Conservation (phyloP, 1,140 invertebrate species). For the Temnothorax nylanderi region DNA sequence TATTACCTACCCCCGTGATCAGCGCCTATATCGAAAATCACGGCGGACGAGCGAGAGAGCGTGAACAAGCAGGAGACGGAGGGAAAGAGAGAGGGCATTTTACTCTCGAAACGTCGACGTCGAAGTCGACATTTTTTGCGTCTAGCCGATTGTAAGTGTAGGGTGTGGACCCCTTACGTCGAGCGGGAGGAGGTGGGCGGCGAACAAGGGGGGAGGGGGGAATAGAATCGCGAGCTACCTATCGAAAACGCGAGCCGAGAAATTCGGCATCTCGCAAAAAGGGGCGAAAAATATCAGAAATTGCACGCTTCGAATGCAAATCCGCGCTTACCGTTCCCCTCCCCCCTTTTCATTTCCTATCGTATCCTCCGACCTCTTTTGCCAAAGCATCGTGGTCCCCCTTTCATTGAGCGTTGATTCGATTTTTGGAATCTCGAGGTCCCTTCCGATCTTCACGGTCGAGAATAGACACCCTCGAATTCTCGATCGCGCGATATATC, state of each 20-base stretch:
- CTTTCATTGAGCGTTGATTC: conserved; percentile 43
- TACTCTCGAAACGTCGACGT: conserved; percentile 65
- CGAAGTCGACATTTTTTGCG: conserved; percentile 81
- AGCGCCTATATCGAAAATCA: conserved; percentile 79
- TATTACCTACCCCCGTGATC: conserved; percentile 80
- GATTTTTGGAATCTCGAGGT: conserved; percentile 21
- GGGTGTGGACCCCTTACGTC: conserved; percentile 73
- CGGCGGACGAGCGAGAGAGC: conserved; percentile 45
- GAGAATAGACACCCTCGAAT: background rate
- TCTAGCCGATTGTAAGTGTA: conserved; percentile 85
- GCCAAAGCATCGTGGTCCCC: background rate
- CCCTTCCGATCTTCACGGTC: conserved; percentile 9
- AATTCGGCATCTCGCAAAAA: conserved; percentile 72
- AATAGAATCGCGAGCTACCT: conserved; percentile 61
- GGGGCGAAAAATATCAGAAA: conserved; percentile 77
- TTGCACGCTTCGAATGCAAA: conserved; percentile 83
- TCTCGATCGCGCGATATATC: background rate
- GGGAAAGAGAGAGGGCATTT: conserved; percentile 43
- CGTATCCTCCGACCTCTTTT: background rate
- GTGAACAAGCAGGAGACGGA: conserved; percentile 20
- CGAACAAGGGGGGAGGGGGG: background rate
- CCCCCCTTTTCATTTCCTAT: conserved; percentile 12
- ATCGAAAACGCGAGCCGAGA: conserved; percentile 36
- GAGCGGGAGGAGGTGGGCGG: conserved; percentile 1
- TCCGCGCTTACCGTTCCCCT: conserved; percentile 50